Conservation (phyloP, 2,113 vertebrate genomes). For the Aramus guarauna region DNA sequence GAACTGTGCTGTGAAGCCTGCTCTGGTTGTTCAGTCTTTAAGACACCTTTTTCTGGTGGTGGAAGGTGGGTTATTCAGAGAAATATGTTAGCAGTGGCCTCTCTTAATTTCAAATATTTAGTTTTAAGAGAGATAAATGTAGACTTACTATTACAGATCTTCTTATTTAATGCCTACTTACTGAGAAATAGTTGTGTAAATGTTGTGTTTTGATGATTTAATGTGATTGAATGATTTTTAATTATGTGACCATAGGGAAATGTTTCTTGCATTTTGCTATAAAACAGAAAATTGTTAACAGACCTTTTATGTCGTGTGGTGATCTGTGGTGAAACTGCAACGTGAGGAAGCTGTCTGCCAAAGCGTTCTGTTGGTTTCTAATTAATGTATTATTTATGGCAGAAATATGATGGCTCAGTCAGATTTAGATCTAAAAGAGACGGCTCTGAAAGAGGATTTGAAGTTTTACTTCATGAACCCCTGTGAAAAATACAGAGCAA, state of each 20-base stretch:
- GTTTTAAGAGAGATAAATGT: not conserved
- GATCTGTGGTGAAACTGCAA: not conserved
- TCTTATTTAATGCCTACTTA: not conserved
- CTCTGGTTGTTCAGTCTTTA: not conserved
- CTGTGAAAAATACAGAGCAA: slow-evolving; percentile 93
- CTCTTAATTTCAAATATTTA: not conserved
- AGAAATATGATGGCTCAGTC: slow-evolving; percentile 70
- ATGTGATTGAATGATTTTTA: not conserved
- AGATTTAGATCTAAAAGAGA: slow-evolving; percentile 77
- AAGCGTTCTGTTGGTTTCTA: not conserved
- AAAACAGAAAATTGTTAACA: not conserved
- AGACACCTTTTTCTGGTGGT: not conserved
- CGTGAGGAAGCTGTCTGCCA: not conserved
- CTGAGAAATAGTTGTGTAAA: not conserved
- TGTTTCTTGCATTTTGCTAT: not conserved
- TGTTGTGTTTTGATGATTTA: not conserved
- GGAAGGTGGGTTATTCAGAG: not conserved
- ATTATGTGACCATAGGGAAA: not conserved
- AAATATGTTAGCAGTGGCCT: not conserved
- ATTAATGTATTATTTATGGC: slow-evolving; percentile 28
- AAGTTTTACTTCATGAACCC: slow-evolving; percentile 98
- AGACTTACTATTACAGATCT: not conserved
- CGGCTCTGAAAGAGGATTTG: slow-evolving; percentile 85
- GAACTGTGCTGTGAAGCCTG: not conserved
- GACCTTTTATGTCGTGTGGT: not conserved